Base-by-base conservation (phyloP, 2,113 vertebrate genomes). In the Cepphus grylle region DNA sequence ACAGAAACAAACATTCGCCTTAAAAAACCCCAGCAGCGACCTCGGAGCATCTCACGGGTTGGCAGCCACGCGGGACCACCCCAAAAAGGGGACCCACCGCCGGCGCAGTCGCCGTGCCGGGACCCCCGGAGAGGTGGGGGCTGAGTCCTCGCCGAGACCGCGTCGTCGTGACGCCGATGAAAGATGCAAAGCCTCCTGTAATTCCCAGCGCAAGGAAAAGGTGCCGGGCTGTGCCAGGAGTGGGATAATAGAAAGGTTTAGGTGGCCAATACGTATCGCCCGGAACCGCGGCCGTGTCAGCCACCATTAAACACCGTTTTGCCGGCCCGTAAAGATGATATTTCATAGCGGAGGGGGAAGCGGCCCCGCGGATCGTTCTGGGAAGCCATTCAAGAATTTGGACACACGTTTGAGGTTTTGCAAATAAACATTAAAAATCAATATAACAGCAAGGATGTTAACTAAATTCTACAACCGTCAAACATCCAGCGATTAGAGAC, bases 371-470 rank as follows among this genome's bases (percentile, higher is more conserved):
- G 85, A 74, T 22, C 63, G 49, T 47, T 71, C 93, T 52, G 90
- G 88, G 96, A 96, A 98, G 74, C 72, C 12, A 19, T 63, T 97
- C 94, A 84, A 93, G 79, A 76, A 15, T 93, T 61, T 25, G 81
- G 87, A 88, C 18, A 49, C 77, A 42, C 29, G 32, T 86, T 18
- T 18, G 90, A 96, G 80, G 50, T 61, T 96, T 76, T 63, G 84
- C 90, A 96, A 97, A 98, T 40, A 90, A 96, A 96, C 96, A 84
- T 63, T 32, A 66, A 74, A 93, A 94, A 96, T 92, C 95, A 67
- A 96, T 70, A 81, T 42, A 95, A 47, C 27, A 38, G 87, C 82
- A 40, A 80, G 90, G 95, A 92, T n/a, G 50, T n/a, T 23, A 84
- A 93, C 53, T 32, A 62, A 79, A 93, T 59, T 40, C 96, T 52